phyloP scores from a whole-genome alignment of 1,140 invertebrate species.

The Atta colombica region DNA sequence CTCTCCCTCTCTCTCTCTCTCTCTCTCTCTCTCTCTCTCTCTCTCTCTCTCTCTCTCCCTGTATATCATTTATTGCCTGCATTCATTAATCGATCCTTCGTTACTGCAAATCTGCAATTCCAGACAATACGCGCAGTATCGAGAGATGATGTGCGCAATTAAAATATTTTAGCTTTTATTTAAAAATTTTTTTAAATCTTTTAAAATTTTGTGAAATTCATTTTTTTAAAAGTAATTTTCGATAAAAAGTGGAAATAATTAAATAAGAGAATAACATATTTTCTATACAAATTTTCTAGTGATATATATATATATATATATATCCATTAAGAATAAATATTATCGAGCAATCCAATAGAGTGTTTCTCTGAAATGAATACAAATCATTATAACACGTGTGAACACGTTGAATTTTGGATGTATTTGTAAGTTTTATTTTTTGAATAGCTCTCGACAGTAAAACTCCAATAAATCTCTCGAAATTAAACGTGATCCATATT shows the following conservation, averaged over 20 bases:
- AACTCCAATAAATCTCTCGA: background rate
- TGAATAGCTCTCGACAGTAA: background rate
- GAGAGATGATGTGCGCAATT: background rate
- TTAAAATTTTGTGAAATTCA: too few relatives aligned
- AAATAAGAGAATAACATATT: background rate
- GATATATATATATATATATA: too few relatives aligned
- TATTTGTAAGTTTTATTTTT: background rate
- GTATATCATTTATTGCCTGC: background rate
- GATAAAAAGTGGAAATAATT: background rate
- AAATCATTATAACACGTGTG: background rate
- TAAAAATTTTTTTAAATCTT: too few relatives aligned
- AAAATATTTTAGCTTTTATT: background rate
- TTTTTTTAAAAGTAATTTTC: background rate
- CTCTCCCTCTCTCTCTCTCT: background rate
- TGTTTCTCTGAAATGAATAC: background rate
- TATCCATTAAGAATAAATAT: too few relatives aligned
- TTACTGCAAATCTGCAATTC: background rate
- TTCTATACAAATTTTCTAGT: background rate
- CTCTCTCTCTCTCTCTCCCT: background rate
- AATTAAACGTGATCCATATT: background rate
- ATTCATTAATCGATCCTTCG: background rate
- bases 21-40: too few relatives aligned
- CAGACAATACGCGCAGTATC: slow-evolving; percentile 18
- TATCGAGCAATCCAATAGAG: too few relatives aligned
- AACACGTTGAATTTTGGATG: background rate